phyloP scores from a whole-genome alignment of 2,797 vertebrate species.

The Sebastolobus altivelis region DNA sequence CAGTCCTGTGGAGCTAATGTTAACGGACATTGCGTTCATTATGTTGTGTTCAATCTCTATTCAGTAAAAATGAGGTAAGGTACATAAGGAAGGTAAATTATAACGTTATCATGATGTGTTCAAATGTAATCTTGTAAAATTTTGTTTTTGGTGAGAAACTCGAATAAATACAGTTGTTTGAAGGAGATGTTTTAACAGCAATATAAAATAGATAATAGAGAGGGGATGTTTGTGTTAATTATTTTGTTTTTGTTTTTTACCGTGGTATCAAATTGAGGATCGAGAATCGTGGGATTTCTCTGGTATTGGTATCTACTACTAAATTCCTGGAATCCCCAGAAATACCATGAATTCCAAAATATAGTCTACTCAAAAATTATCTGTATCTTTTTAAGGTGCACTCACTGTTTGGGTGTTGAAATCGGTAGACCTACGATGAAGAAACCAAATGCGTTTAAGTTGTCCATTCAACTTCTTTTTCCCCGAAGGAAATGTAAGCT shows the following conservation, averaged over 20 bases:
- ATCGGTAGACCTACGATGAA: background rate
- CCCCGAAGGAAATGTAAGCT: background rate
- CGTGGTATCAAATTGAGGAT: background rate
- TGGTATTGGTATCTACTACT: background rate
- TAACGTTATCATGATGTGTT: too few species aligned
- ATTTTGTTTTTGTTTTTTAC: background rate
- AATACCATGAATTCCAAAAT: background rate
- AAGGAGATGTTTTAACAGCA: too few species aligned
- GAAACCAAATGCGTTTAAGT: background rate
- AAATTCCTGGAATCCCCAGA: background rate
- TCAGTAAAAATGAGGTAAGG: too few species aligned
- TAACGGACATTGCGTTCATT: too few species aligned
- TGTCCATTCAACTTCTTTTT: background rate
- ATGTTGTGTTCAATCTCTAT: too few species aligned
- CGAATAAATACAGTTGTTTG: too few species aligned
- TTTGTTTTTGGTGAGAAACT: too few species aligned
- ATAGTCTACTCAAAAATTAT: background rate
- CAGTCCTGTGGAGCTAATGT: too few species aligned
- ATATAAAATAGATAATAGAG: background rate
- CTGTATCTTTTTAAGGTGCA: background rate
- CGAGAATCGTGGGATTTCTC: background rate
- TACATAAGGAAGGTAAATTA: too few species aligned
- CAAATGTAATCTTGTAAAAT: too few species aligned
- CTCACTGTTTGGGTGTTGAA: background rate
- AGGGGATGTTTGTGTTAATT: background rate